Percentiles rank a stretch among this genome's conserved stretches.
Evolutionary conservation across 2,888 invertebrate species (phyloP).

Genomic region (Unio delphinus): DNA sequence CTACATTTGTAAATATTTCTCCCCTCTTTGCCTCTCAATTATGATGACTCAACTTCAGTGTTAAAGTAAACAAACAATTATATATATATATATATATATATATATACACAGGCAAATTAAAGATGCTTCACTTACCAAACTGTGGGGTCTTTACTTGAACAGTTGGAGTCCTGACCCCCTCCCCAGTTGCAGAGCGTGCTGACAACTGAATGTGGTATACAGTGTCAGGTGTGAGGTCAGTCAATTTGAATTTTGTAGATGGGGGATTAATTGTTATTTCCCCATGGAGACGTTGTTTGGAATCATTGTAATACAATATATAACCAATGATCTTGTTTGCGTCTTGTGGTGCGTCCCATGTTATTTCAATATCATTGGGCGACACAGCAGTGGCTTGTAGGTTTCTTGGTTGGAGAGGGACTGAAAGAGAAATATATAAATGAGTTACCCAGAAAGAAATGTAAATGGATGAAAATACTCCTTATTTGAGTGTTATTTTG

Average conservation of each 20-base stretch:
- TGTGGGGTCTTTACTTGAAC: conserved; percentile 95
- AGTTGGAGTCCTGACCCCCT: conserved; percentile 95
- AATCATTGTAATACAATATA: conserved; percentile 92
- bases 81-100: no score
- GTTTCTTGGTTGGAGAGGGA: conserved; percentile 95
- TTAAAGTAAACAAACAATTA: no score
- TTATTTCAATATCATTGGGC: conserved; percentile 90
- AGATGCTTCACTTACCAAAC: conserved; percentile 86
- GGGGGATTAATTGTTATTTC: conserved; percentile 61
- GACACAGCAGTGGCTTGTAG: conserved; percentile 78
- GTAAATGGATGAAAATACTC: not conserved
- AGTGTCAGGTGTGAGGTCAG: conserved; percentile 94
- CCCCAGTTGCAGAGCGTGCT: conserved; percentile 90
- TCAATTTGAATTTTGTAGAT: conserved; percentile 80
- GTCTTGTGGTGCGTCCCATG: conserved; percentile 89
- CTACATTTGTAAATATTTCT: no score
- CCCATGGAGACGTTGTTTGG: conserved; percentile 59
- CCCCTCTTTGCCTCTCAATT: no score
- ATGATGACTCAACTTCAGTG: no score
- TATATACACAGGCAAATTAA: no score
- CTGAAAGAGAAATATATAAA: conserved; percentile 74
- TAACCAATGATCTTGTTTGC: conserved; percentile 94
- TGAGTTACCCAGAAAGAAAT: not conserved
- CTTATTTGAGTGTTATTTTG: not conserved
- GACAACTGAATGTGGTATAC: conserved; percentile 97